Evolutionary conservation across 2,888 invertebrate genomes (phyloP), one percentile per base, ranked within the genome.

Genomic region (Apotomis betuletana): DNA sequence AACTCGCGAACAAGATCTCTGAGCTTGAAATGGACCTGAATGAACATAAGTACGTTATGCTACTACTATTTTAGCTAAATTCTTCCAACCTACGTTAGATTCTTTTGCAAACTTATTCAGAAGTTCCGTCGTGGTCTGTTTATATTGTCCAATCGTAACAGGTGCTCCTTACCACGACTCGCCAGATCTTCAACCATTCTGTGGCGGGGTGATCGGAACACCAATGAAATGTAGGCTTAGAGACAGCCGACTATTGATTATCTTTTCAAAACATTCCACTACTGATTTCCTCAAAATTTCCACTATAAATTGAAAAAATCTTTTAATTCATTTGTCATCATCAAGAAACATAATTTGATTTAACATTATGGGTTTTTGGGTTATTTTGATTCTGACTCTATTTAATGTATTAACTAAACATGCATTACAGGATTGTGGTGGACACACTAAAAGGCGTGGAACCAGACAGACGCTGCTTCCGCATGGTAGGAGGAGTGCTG

Each of bases 21-120:
- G 98, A 99, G 92, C 94, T 99, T 81, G 98, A 99, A 94, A 95
- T 96, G 94, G 99, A 99, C 89, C 94, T 97, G 75, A 98, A 97
- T 87, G 99, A 99, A 92, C 99, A 99, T 94, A 98, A 97, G 99
- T 99, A 93, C 94, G 94, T n/a, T 4, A 12, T 57, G 44, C 44
- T 36, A 27, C 57, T 8, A n/a, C 44, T 46, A n/a, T 5, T 46
- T 3, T 27, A 15, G 3, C 55, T 8, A 55, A n/a, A 41, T 13
- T 8, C n/a, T 10, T 55, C 51, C 49, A 5, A 6, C 13, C 60
- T 74, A 27, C 38, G 36, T 38, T 38, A 2, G 1, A 0, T 60
- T 8, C 4, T 15, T 38, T n/a, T n/a, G 8, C 60, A 1, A 49
- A 55, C 0, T 5, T 3, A 3, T 54, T 1, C 3, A 3, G 1